phyloP scores from a whole-genome alignment of 2,888 invertebrate species.

The Heliconius erato region DNA sequence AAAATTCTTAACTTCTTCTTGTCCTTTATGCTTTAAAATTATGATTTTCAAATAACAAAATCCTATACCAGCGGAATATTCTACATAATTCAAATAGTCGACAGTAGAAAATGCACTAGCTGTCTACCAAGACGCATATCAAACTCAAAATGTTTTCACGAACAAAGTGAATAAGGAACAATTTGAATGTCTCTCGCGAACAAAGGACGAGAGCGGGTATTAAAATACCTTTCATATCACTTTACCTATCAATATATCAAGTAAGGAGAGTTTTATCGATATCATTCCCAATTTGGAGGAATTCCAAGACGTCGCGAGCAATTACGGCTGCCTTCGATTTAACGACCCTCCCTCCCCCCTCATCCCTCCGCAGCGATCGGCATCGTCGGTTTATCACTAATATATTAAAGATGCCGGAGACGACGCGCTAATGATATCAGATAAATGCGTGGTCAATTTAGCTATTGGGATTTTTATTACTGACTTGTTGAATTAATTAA shows the following conservation, averaged over 20 bases:
- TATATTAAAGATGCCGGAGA: conserved; percentile 62
- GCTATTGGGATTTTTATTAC: conserved; percentile 21
- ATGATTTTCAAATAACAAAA: no score
- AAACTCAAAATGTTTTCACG: conserved; percentile 11
- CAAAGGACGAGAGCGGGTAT: conserved; percentile 34
- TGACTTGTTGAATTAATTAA: conserved; percentile 2
- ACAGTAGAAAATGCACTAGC: conserved; percentile 19
- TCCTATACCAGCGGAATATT: neutral
- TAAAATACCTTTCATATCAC: conserved; percentile 50
- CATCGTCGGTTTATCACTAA: conserved; percentile 52
- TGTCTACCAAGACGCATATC: conserved; percentile 17
- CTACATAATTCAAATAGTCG: conserved; percentile 12
- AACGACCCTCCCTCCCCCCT: conserved; percentile 50
- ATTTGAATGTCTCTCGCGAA: conserved; percentile 27
- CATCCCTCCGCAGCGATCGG: conserved; percentile 39
- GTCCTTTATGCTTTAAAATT: no score
- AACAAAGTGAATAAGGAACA: conserved; percentile 28
- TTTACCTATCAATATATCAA: conserved; percentile 52
- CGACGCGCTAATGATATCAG: conserved; percentile 62
- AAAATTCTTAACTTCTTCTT: no score
- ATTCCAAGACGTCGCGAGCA: conserved; percentile 65
- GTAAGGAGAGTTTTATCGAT: conserved; percentile 59
- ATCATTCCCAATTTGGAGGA: conserved; percentile 67
- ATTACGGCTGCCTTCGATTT: conserved; percentile 65
- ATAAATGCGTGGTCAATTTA: conserved; percentile 44